Conservation (phyloP, 2,888 invertebrate genomes). For the Stenodera caucasica region DNA sequence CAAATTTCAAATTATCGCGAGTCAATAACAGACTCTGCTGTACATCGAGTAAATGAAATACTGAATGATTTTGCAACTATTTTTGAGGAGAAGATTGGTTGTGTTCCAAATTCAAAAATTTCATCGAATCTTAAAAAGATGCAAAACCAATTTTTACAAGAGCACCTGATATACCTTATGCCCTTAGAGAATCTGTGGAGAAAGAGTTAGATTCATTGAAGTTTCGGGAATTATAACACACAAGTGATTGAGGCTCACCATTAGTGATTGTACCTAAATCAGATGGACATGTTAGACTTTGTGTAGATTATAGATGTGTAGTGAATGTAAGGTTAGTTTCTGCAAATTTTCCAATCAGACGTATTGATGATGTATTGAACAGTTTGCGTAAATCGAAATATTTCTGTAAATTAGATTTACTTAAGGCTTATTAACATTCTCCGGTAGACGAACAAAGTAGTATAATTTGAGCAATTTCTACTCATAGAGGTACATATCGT, state of each 20-base stretch:
- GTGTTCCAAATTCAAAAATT: no score
- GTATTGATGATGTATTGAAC: conserved; percentile 35
- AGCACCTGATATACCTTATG: background rate
- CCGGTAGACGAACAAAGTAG: conserved; percentile 29
- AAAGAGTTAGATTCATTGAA: background rate
- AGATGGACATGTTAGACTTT: conserved; percentile 27
- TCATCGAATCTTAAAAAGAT: no score
- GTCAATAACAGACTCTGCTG: no score
- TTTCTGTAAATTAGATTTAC: conserved; percentile 39
- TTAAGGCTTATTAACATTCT: conserved; percentile 38
- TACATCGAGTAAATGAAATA: no score
- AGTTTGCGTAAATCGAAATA: conserved; percentile 32
- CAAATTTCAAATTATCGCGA: no score
- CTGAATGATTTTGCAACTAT: no score
- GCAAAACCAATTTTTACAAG: background rate
- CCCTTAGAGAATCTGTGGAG: background rate
- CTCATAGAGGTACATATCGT: conserved; percentile 33
- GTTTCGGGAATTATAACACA: background rate
- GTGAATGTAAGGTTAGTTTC: conserved; percentile 33
- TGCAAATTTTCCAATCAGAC: conserved; percentile 29
- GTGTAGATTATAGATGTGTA: conserved; percentile 34
- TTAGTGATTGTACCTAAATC: conserved; percentile 31
- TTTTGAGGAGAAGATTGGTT: no score
- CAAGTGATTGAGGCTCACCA: conserved; percentile 32
- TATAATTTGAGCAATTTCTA: conserved; percentile 35